phyloP scores from a whole-genome alignment of 92 coral and sea anemone genomes.

The Virgularia gustaviana region DNA sequence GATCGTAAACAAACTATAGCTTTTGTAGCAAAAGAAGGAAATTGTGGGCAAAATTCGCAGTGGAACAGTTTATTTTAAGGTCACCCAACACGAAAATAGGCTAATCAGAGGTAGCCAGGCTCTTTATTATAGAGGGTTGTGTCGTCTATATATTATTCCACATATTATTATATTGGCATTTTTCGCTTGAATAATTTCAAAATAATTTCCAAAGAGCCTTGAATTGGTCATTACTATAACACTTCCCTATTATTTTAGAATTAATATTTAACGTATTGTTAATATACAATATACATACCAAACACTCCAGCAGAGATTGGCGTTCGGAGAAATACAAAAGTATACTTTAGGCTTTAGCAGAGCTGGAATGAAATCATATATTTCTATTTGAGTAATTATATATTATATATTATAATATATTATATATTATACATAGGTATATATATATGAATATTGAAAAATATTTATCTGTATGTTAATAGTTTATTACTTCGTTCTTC shows the following conservation, averaged over 20 bases:
- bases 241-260: constrained; percentile 39
- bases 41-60: constrained; percentile 38
- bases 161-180: constrained; percentile 45
- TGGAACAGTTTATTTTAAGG: constrained; percentile 2
- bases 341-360: too few species aligned
- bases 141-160: constrained; percentile 52
- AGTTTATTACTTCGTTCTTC: constrained; percentile 39
- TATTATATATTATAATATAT: too few species aligned
- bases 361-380: too few species aligned
- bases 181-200: constrained; percentile 25
- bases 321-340: too few species aligned
- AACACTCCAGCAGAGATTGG: too few species aligned
- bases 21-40: constrained; percentile 47
- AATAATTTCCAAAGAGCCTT: constrained; percentile 55
- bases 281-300: too few species aligned
- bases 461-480: too few species aligned
- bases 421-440: too few species aligned
- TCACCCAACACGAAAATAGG: constrained; percentile 18
- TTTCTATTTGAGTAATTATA: too few species aligned
- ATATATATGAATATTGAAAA: too few species aligned
- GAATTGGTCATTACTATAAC: constrained; percentile 39
- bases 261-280: too few species aligned
- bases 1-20: constrained; percentile 37
- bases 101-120: not conserved
- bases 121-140: constrained; percentile 46